Percentiles rank a stretch among this genome's conserved stretches.
These are phyloP conservation scores for Pantala flavescens DNA, from an alignment of 1,140 invertebrate genomes.

Conservation along the genomic window DNA sequence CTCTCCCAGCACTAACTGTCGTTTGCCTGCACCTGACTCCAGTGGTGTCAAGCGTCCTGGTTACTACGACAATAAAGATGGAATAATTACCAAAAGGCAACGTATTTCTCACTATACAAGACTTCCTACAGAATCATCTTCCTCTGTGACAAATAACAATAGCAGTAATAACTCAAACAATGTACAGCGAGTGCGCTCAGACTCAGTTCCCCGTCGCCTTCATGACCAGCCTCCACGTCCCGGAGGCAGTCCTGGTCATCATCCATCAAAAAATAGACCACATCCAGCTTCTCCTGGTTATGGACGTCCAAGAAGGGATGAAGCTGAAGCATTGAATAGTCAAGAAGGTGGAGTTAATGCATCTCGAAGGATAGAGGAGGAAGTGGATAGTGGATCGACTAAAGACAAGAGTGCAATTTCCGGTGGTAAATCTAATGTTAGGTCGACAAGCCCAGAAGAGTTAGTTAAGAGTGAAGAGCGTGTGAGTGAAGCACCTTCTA, in stretches of 20 bases:
- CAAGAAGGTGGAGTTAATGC: neutral
- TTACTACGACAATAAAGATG: slow-evolving; percentile 46
- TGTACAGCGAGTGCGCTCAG: neutral
- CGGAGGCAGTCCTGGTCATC: slow-evolving; percentile 22
- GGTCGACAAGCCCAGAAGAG: slow-evolving; percentile 30
- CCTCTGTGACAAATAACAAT: slow-evolving; percentile 16
- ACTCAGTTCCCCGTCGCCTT: slow-evolving; percentile 11
- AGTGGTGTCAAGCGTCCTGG: slow-evolving; percentile 40
- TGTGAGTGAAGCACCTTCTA: slow-evolving; percentile 21
- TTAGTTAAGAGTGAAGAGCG: slow-evolving; percentile 20
- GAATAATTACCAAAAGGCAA: slow-evolving; percentile 60
- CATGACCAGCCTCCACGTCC: slow-evolving; percentile 22
- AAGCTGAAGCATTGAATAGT: neutral
- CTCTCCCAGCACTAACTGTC: slow-evolving; percentile 28
- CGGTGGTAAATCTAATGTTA: slow-evolving; percentile 23
- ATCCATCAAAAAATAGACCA: neutral
- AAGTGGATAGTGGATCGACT: slow-evolving; percentile 11
- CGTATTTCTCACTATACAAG: slow-evolving; percentile 70
- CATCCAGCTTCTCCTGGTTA: neutral
- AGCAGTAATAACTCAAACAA: slow-evolving; percentile 21
- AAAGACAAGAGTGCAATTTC: neutral
- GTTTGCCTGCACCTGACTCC: slow-evolving; percentile 22
- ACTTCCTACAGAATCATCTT: slow-evolving; percentile 30
- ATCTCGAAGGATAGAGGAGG: neutral
- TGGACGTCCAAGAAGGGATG: neutral